A percentile compares a stretch with the other conserved stretches of the same genome.
phyloP scores from a whole-genome alignment of 2,797 vertebrate species.

The Protosalanx chinensis region DNA sequence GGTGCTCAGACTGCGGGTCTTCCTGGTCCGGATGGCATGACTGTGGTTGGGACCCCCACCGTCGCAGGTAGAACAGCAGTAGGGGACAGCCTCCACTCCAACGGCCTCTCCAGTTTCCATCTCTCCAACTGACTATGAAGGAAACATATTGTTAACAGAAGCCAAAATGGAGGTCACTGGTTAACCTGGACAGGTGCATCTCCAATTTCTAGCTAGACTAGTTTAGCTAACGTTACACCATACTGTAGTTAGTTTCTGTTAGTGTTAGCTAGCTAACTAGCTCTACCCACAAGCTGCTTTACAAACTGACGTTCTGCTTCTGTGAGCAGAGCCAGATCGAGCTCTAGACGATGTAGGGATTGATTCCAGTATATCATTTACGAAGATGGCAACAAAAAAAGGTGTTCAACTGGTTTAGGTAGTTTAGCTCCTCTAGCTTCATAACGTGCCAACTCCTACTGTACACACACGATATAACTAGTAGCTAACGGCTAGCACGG shows the following conservation, averaged over 20 bases:
- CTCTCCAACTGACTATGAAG: constrained; percentile 28
- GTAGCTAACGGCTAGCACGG: not conserved
- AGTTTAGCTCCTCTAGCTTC: not conserved
- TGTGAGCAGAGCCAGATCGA: too few species aligned
- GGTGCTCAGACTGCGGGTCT: constrained; percentile 86
- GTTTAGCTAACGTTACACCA: not conserved
- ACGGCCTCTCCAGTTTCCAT: constrained; percentile 77
- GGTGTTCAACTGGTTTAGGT: not conserved
- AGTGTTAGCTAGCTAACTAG: too few species aligned
- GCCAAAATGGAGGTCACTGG: not conserved
- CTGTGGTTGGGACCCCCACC: constrained; percentile 61
- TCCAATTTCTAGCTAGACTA: not conserved
- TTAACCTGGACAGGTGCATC: not conserved
- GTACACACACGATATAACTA: not conserved
- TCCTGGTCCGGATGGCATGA: constrained; percentile 71
- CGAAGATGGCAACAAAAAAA: too few species aligned
- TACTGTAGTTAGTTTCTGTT: not conserved
- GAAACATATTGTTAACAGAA: not conserved
- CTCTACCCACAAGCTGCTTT: too few species aligned
- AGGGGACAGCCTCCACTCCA: constrained; percentile 64
- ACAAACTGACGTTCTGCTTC: too few species aligned
- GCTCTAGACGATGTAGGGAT: too few species aligned
- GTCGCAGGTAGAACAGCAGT: constrained; percentile 77
- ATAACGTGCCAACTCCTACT: not conserved
- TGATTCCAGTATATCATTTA: too few species aligned